Evolutionary conservation across 2,888 invertebrate species (phyloP).

Genomic region (Gonocerus acuteangulatus): DNA sequence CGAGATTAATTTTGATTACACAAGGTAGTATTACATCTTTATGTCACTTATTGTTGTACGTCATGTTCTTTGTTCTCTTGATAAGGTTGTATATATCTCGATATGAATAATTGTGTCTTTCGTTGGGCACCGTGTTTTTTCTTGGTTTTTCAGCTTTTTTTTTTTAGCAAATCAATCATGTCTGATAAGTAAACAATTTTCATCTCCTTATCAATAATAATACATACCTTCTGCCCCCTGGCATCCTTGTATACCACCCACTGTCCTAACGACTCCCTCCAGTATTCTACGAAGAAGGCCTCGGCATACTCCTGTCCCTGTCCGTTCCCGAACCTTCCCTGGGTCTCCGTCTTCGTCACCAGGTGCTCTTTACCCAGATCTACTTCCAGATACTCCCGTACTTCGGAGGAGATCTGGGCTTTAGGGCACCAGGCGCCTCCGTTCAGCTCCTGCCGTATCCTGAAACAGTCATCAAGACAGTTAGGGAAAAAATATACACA

Average conservation of each 20-base stretch:
- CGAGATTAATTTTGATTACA: too few species aligned
- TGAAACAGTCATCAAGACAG: slow-evolving; percentile 50
- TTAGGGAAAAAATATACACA: too few species aligned
- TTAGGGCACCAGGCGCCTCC: slow-evolving; percentile 93
- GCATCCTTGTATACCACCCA: slow-evolving; percentile 77
- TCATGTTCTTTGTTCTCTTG: too few species aligned
- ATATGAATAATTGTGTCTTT: too few species aligned
- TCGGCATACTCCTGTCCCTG: slow-evolving; percentile 84
- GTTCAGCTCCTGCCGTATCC: slow-evolving; percentile 74
- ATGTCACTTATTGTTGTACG: too few species aligned
- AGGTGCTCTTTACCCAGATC: slow-evolving; percentile 66
- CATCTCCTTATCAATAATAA: too few species aligned
- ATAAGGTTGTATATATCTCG: too few species aligned
- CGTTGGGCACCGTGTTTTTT: too few species aligned
- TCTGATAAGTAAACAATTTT: too few species aligned
- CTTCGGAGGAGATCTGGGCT: slow-evolving; percentile 63
- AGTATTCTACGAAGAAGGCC: slow-evolving; percentile 74
- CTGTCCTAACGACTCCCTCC: slow-evolving; percentile 57
- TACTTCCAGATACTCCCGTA: slow-evolving; percentile 75
- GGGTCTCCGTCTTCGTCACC: slow-evolving; percentile 78
- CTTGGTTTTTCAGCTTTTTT: too few species aligned
- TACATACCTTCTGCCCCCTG: slow-evolving; percentile 67
- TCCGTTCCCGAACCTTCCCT: slow-evolving; percentile 85
- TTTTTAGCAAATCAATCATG: too few species aligned
- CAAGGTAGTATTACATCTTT: too few species aligned